Base-by-base conservation (phyloP, 2,797 vertebrate genomes). In the Bucorvus abyssinicus region DNA sequence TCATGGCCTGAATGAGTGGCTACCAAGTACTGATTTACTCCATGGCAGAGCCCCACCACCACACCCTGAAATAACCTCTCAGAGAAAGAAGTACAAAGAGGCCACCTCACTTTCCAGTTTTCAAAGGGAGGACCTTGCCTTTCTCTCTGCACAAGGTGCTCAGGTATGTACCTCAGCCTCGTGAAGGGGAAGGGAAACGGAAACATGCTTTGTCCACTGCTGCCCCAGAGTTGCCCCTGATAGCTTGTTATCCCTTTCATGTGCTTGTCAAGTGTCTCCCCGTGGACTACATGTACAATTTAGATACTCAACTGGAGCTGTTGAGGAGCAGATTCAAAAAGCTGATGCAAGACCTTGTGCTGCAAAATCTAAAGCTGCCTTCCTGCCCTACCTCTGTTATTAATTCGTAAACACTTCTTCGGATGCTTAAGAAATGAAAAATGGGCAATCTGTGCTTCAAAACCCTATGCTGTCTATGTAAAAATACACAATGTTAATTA, bases 261-360 rank as follows among this genome's bases (percentile, higher is more conserved):
- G 15, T 18, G 7, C 11, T 4, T 1, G 5, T 12, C 0, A 0
- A 71, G 10, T 5, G 6, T 36, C 27, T 70, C 13, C 36, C 24
- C 40, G 23, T 0, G 1, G n/a, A 26, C 16, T 30, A 20, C 3
- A 7, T 0, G 2, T 26, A n/a, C 12, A 59, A 15, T 7, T 47
- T 26, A 68, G 19, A 22, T 7, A 80, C 4, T 14, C 67, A 55
- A 61, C 7, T 14, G 15, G 4, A 49, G 10, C 34, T 73, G 34
- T 30, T 40, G 40, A 74, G 29, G 5, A 22, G 21, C 22, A 47
- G 56, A 52, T 38, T 44, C 2, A 3, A 65, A 83, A 87, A 69
- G 42, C 5, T 71, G 23, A 27, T 45, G 14, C 19, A 89, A 89
- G 14, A n/a, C 20, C 14, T 77, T 1, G 1, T 3, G 5, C 52